Percentiles rank a stretch among this genome's conserved stretches.
phyloP scores from a whole-genome alignment of 2,888 invertebrate genomes.

The Allolobophora icterica region DNA sequence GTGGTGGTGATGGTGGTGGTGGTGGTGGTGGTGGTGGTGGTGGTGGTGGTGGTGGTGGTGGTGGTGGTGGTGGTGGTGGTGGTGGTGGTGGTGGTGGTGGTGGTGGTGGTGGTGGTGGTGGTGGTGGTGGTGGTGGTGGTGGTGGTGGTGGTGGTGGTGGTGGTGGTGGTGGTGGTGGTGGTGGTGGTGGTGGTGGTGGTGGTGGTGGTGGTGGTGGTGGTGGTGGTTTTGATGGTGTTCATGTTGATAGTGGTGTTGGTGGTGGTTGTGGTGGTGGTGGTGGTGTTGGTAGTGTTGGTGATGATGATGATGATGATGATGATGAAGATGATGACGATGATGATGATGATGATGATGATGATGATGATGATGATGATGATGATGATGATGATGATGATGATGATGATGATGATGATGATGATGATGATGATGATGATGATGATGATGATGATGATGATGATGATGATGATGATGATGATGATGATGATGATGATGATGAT shows the following conservation, averaged over 20 bases:
- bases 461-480: slow-evolving; percentile 33
- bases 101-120: slow-evolving; percentile 28
- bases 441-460: slow-evolving; percentile 25
- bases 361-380: slow-evolving; percentile 24
- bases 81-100: slow-evolving; percentile 19
- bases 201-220: slow-evolving; percentile 29
- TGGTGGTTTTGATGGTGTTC: slow-evolving; percentile 31
- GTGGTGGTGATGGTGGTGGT: background rate
- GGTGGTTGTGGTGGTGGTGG: too few relatives aligned
- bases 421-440: slow-evolving; percentile 36
- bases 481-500: slow-evolving; percentile 34
- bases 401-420: slow-evolving; percentile 35
- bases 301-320: slow-evolving; percentile 34
- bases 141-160: slow-evolving; percentile 29
- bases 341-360: slow-evolving; percentile 36
- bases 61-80: slow-evolving; percentile 32
- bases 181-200: slow-evolving; percentile 28
- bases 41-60: slow-evolving; percentile 30
- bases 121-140: slow-evolving; percentile 31
- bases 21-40: slow-evolving; percentile 27
- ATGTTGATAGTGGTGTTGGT: slow-evolving; percentile 34
- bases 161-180: slow-evolving; percentile 31
- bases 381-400: slow-evolving; percentile 34
- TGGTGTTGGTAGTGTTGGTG: background rate
- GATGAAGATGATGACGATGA: slow-evolving; percentile 34